Conservation (phyloP, 2,113 vertebrate genomes). For the Carollia perspicillata region DNA sequence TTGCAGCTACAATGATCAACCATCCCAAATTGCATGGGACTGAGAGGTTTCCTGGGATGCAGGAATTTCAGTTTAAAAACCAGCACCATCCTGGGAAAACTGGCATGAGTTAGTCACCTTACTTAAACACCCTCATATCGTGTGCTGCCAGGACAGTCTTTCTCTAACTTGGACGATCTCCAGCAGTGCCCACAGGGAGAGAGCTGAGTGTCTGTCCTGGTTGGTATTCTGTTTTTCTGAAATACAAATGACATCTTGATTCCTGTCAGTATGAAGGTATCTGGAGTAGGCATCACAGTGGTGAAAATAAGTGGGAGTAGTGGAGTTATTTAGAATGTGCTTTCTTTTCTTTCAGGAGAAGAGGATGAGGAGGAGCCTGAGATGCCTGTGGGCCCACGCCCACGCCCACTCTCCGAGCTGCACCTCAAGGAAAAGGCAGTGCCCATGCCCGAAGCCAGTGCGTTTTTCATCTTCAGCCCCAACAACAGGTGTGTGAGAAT, state of each 20-base stretch:
- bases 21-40: not conserved
- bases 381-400: conserved; percentile 97
- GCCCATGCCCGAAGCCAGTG: conserved; percentile 96
- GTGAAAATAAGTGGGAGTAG: not conserved
- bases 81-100: not conserved
- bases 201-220: not conserved
- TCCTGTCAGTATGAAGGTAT: not conserved
- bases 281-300: not conserved
- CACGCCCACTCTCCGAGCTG: conserved; percentile 94
- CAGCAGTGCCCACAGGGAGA: not conserved
- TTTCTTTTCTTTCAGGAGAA: conserved; percentile 83
- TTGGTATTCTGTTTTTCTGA: not conserved
- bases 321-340: not conserved
- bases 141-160: not conserved
- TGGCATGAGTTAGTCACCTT: not conserved
- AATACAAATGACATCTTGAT: not conserved
- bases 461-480: conserved; percentile 97
- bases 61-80: not conserved
- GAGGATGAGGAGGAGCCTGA: conserved; percentile 96
- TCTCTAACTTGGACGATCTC: not conserved
- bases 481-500: conserved; percentile 90
- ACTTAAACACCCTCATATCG: not conserved
- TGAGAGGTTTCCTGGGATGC: not conserved
- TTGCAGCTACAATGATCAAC: not conserved
- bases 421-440: conserved; percentile 97